These are phyloP conservation scores for Timema cristinae DNA, from an alignment of 2,888 invertebrate species.

Conservation along the genomic window DNA sequence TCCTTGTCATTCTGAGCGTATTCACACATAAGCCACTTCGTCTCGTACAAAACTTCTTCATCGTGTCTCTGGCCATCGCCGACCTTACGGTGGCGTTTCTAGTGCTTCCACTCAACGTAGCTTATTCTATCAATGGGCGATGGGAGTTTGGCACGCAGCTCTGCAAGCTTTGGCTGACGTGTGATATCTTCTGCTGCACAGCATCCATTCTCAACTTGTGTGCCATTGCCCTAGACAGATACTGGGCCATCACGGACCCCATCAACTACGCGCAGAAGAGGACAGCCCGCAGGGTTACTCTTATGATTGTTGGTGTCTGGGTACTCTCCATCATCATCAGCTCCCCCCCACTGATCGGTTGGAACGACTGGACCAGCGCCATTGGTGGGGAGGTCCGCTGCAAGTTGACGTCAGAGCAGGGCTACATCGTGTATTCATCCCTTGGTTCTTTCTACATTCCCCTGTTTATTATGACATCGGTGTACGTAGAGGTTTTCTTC, in stretches of 20 bases:
- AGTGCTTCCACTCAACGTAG: slow-evolving; percentile 90
- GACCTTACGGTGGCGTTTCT: slow-evolving; percentile 87
- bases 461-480: slow-evolving; percentile 89
- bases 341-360: slow-evolving; percentile 85
- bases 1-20: slow-evolving; percentile 90
- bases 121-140: slow-evolving; percentile 81
- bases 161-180: slow-evolving; percentile 94
- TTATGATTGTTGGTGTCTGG: slow-evolving; percentile 88
- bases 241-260: slow-evolving; percentile 92
- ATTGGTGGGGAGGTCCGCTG: slow-evolving; percentile 75
- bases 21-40: slow-evolving; percentile 90
- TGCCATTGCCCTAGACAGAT: slow-evolving; percentile 91
- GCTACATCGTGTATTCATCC: slow-evolving; percentile 88
- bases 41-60: slow-evolving; percentile 94
- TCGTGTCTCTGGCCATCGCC: slow-evolving; percentile 90
- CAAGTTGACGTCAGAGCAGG: slow-evolving; percentile 78
- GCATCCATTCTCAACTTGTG: slow-evolving; percentile 91
- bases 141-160: slow-evolving; percentile 92
- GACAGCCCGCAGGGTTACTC: slow-evolving; percentile 76
- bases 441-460: slow-evolving; percentile 95
- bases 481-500: slow-evolving; percentile 92
- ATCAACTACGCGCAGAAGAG: slow-evolving; percentile 92
- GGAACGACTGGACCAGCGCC: slow-evolving; percentile 90
- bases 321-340: slow-evolving; percentile 79
- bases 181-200: slow-evolving; percentile 93